Evolutionary conservation across 2,797 vertebrate genomes (phyloP), one percentile per base, ranked within the genome.

Genomic region (Manis pentadactyla): DNA sequence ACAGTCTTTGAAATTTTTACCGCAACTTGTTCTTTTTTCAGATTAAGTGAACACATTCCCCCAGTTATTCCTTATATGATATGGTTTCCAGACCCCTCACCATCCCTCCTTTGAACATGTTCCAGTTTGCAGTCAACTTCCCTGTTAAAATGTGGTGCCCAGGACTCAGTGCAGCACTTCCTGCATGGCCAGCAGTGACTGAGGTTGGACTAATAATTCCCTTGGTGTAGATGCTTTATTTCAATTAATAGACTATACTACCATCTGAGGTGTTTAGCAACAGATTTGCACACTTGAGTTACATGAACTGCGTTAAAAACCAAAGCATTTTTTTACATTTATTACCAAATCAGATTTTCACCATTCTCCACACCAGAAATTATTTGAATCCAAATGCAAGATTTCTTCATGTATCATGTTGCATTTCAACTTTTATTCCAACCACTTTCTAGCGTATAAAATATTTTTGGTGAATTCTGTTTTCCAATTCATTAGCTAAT

Each of bases 111-210:
- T 95, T 92, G 96, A 97, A 95, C 59, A 42, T 3, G 69, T 85
- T 96, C 88, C 97, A 97, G 68, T 94, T 93, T 46, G 34, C 94
- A 92, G 94, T 97, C 94, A 97, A 88, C 71, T 75, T 95, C n/a
- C 31, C 78, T 92, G 63, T 85, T 96, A 91, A 95, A 96, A 94
- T 73, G 59, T 81, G 64, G 69, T 87, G 69, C 85, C 73, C 42
- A 68, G 85, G 85, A 87, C 78, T 94, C 74, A 39, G 39, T 10
- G 37, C 13, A 91, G 88, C 69, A 84, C 94, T 88, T 95, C 82
- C 95, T 64, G 4, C 21, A 53, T 81, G 51, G 92, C 73, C 27
- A 0, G 84, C 42, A 29, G 75, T 1, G 14, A 93, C 37, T 6
- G 64, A 89, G 25, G 37, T 90, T 69, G 95, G 90, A 73, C 49